These are phyloP conservation scores for Helicoverpa armigera DNA, from an alignment of 1,140 invertebrate genomes.

Conservation along the genomic window DNA sequence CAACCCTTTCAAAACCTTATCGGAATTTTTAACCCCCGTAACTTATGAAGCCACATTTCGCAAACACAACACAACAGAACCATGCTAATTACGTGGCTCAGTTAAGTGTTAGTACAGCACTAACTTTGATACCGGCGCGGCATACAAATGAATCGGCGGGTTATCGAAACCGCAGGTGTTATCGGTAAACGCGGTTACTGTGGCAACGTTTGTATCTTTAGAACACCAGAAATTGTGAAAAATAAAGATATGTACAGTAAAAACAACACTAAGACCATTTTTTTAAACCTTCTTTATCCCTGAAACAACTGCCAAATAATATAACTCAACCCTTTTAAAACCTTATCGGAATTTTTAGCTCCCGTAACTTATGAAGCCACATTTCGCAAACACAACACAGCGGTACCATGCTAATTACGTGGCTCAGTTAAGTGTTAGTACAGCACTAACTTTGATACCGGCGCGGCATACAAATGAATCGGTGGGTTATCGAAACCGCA, in stretches of 20 bases:
- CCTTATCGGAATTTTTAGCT: no score
- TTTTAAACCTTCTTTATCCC: no score
- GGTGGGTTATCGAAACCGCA: conserved; percentile 45
- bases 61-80: conserved; percentile 44
- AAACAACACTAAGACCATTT: no score
- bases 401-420: conserved; percentile 54
- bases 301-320: no score
- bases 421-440: conserved; percentile 50
- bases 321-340: no score
- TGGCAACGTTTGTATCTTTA: conserved; percentile 38
- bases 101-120: conserved; percentile 50
- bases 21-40: no score
- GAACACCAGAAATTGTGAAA: no score
- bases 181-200: conserved; percentile 44
- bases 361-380: no score
- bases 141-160: conserved; percentile 56
- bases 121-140: conserved; percentile 49
- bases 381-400: conserved; percentile 40
- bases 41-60: conserved; percentile 1
- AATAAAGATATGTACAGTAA: no score
- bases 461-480: conserved; percentile 56
- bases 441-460: conserved; percentile 49
- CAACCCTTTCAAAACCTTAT: no score
- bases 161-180: conserved; percentile 45
- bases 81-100: conserved; percentile 54